Percentiles rank a stretch among this genome's conserved stretches.
Conservation (phyloP, 2,888 invertebrate genomes). For the Apodemia hepburni region DNA sequence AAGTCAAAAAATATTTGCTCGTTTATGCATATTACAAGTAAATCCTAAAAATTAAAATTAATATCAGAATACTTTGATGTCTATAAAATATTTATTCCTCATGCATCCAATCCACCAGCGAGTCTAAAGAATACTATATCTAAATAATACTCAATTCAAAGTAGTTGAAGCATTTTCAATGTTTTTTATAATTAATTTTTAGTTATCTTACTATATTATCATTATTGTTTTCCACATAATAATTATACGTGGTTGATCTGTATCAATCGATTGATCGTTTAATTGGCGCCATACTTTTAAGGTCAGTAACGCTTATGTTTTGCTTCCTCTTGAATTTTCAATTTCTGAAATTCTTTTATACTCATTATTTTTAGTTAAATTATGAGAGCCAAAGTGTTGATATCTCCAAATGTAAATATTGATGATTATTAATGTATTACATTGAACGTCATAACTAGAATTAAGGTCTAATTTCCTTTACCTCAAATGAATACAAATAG, state of each 20-base stretch:
- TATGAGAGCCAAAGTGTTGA: constrained; percentile 68
- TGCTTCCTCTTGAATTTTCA: constrained; percentile 42
- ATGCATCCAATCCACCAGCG: no score
- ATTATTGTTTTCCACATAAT: no score
- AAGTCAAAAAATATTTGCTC: not conserved
- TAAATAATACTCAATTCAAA: no score
- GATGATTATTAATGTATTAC: constrained; percentile 43
- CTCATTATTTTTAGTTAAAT: constrained; percentile 54
- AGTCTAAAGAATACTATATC: no score
- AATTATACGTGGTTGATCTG: not conserved
- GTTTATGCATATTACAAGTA: no score
- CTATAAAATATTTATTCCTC: no score
- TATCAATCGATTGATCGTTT: not conserved
- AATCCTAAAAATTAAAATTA: no score
- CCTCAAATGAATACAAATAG: constrained; percentile 47
- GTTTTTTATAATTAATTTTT: not conserved
- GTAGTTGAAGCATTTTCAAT: not conserved
- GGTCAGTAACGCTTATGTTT: constrained; percentile 51
- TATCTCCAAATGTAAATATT: constrained; percentile 53
- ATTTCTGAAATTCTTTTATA: constrained; percentile 44
- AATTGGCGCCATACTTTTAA: constrained; percentile 22
- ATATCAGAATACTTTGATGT: no score
- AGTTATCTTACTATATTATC: no score
- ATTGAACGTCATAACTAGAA: constrained; percentile 58
- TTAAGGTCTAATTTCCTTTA: constrained; percentile 60